These are phyloP conservation scores for Phrynosoma blainvillii DNA, from an alignment of 2,113 vertebrate species.

Conservation along the genomic window DNA sequence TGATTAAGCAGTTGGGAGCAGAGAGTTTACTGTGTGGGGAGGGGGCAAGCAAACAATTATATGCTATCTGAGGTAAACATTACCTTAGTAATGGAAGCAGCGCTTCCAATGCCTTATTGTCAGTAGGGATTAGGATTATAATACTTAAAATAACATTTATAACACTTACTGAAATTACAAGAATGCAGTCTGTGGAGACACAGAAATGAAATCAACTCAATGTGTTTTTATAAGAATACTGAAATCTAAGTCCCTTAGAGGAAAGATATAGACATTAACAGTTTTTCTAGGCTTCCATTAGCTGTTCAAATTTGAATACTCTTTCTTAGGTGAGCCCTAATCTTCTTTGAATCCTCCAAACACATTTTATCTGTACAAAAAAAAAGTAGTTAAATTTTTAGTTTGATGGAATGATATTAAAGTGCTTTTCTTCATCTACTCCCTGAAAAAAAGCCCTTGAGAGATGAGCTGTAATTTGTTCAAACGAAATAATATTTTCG, in stretches of 20 bases:
- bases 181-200: constrained; percentile 82
- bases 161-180: constrained; percentile 91
- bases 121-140: constrained; percentile 87
- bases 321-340: constrained; percentile 87
- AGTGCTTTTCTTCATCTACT: constrained; percentile 84
- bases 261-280: constrained; percentile 83
- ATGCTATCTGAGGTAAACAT: constrained; percentile 91
- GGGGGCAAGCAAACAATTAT: constrained; percentile 84
- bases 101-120: constrained; percentile 86
- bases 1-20: constrained; percentile 90
- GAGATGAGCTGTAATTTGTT: constrained; percentile 84
- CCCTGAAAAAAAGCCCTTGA: constrained; percentile 74
- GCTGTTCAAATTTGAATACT: constrained; percentile 87
- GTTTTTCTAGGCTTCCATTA: constrained; percentile 83
- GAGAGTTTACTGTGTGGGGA: constrained; percentile 77
- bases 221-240: constrained; percentile 87
- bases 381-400: constrained; percentile 86
- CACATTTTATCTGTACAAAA: constrained; percentile 78
- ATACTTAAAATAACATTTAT: constrained; percentile 92
- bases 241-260: constrained; percentile 83
- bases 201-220: constrained; percentile 84
- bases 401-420: constrained; percentile 87
- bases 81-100: constrained; percentile 89
- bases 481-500: constrained; percentile 87
- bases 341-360: constrained; percentile 86